Percentiles rank a stretch among this genome's conserved stretches.
These are phyloP conservation scores for Pandemis heparana DNA, from an alignment of 2,888 invertebrate species.

Conservation along the genomic window DNA sequence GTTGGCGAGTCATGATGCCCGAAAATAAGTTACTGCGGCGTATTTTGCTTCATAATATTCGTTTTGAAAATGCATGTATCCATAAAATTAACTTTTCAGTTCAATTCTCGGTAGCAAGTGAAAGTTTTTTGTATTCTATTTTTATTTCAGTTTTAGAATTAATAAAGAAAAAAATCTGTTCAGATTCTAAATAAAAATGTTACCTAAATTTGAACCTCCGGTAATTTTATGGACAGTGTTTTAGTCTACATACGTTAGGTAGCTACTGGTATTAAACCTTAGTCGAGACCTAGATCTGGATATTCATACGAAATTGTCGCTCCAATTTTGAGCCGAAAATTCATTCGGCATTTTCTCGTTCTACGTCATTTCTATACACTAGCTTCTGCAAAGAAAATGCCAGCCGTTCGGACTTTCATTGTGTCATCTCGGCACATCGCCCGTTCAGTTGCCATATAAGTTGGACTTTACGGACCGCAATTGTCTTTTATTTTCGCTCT, in stretches of 20 bases:
- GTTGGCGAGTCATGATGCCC: too few relatives aligned
- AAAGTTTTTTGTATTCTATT: too few relatives aligned
- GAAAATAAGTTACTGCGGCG: too few relatives aligned
- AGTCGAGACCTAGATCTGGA: background rate
- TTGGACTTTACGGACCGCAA: background rate
- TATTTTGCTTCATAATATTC: too few relatives aligned
- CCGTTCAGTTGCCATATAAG: background rate
- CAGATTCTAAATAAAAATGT: too few relatives aligned
- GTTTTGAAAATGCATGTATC: too few relatives aligned
- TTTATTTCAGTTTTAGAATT: too few relatives aligned
- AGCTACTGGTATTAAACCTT: background rate
- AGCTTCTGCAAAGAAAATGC: conserved; percentile 2
- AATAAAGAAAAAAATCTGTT: too few relatives aligned
- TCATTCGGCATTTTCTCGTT: background rate
- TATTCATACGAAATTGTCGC: background rate
- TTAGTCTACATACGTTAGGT: background rate
- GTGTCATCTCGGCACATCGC: background rate
- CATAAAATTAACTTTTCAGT: too few relatives aligned
- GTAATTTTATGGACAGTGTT: background rate
- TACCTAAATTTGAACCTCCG: too few relatives aligned
- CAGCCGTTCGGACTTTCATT: conserved; percentile 6
- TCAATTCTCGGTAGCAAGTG: too few relatives aligned
- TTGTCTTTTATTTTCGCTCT: background rate
- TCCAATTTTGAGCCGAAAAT: background rate
- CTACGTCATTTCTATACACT: conserved; percentile 4